These are phyloP conservation scores for Odontothrips loti DNA, from an alignment of 2,888 invertebrate species.

Conservation along the genomic window DNA sequence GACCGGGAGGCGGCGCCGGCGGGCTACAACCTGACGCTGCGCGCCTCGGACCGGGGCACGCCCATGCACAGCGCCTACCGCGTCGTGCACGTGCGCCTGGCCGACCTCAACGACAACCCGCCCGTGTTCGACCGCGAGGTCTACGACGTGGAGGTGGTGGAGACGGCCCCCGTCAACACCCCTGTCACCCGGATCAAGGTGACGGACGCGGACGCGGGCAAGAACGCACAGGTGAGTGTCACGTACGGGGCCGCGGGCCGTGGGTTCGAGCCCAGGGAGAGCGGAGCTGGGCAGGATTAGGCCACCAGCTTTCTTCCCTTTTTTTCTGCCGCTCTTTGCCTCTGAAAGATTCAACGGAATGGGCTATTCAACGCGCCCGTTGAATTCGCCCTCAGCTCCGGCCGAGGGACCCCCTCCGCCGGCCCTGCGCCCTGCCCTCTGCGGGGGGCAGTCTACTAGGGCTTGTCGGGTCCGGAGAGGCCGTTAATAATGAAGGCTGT, in stretches of 20 bases:
- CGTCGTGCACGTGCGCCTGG: constrained; percentile 72
- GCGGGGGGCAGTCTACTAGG: not conserved
- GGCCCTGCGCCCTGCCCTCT: not conserved
- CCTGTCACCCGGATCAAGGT: constrained; percentile 84
- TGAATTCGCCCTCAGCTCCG: no score
- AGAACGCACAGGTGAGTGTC: constrained; percentile 62
- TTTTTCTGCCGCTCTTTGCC: not conserved
- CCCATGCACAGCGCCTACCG: constrained; percentile 75
- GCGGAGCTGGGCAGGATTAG: no score
- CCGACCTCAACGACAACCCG: constrained; percentile 78
- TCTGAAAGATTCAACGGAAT: no score
- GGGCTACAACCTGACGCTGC: constrained; percentile 82
- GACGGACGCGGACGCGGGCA: constrained; percentile 76
- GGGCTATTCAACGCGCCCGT: no score
- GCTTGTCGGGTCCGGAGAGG: not conserved
- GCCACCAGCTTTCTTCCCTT: not conserved
- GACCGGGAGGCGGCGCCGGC: constrained; percentile 73
- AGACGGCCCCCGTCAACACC: constrained; percentile 83
- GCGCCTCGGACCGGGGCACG: constrained; percentile 76
- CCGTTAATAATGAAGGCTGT: no score
- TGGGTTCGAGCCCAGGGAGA: no score
- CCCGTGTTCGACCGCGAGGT: constrained; percentile 82
- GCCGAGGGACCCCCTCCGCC: not conserved
- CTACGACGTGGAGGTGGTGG: constrained; percentile 82
- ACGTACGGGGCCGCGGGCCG: not conserved